Evolutionary conservation across 1,140 invertebrate species (phyloP).

Genomic region (Lepidurus arcticus): DNA sequence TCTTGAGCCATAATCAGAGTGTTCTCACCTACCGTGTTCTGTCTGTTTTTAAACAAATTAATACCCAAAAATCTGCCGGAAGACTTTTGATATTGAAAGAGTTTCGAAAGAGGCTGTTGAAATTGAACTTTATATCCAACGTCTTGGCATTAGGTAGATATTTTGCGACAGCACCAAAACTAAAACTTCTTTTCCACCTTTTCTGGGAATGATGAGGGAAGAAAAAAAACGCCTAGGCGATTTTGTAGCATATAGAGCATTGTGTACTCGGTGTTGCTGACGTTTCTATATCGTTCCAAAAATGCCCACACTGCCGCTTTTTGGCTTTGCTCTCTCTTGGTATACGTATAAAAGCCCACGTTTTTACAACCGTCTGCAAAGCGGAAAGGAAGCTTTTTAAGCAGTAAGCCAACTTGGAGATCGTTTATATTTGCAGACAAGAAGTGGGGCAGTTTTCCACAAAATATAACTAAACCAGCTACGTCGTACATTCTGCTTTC

Average conservation of each 20-base stretch:
- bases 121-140: too few relatives aligned
- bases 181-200: neutral
- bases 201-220: neutral
- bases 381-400: neutral
- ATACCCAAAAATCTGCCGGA: too few relatives aligned
- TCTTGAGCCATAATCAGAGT: too few relatives aligned
- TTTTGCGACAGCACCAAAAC: too few relatives aligned
- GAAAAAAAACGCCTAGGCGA: neutral
- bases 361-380: neutral
- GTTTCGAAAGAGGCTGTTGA: too few relatives aligned
- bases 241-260: neutral
- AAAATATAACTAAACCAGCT: too few relatives aligned
- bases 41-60: too few relatives aligned
- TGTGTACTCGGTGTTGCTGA: conserved; percentile 6
- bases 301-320: conserved; percentile 13
- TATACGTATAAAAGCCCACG: neutral
- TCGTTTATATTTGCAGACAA: neutral
- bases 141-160: too few relatives aligned
- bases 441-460: neutral
- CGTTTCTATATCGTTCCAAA: neutral
- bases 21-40: too few relatives aligned
- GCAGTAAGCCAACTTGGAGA: neutral
- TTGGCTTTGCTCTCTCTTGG: neutral
- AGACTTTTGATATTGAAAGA: too few relatives aligned
- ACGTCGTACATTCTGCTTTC: too few relatives aligned